A percentile compares a stretch with the other conserved stretches of the same genome.
phyloP scores from a whole-genome alignment of 2,888 invertebrate species.

The Caenorhabditis macrosperma region DNA sequence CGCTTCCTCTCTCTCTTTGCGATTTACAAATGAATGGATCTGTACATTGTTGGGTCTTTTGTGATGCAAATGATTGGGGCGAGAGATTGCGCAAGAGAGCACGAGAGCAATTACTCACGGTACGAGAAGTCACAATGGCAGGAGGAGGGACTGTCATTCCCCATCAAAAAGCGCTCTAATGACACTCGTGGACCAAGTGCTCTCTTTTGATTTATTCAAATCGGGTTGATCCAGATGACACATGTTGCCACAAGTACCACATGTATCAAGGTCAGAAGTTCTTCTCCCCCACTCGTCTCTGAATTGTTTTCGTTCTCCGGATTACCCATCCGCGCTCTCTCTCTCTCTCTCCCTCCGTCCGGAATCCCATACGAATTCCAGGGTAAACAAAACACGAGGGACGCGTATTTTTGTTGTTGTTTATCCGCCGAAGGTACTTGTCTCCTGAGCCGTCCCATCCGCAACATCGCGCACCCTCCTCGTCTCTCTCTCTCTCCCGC shows the following conservation, averaged over 20 bases:
- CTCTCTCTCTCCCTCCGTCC: neutral
- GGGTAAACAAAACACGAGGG: slow-evolving; percentile 34
- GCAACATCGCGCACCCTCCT: slow-evolving; percentile 41
- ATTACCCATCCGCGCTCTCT: neutral
- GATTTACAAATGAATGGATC: slow-evolving; percentile 5
- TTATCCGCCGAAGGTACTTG: slow-evolving; percentile 5
- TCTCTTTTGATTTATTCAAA: neutral
- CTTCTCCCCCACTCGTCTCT: neutral
- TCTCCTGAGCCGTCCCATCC: slow-evolving; percentile 6
- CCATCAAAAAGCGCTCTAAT: neutral
- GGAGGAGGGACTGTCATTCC: no score
- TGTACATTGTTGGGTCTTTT: slow-evolving; percentile 1
- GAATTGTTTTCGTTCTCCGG: no score
- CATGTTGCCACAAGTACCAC: slow-evolving; percentile 31
- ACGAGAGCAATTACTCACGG: neutral
- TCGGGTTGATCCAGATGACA: slow-evolving; percentile 2
- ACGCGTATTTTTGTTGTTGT: slow-evolving; percentile 37
- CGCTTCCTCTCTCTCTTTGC: no score
- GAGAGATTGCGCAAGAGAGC: neutral
- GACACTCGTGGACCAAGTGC: neutral
- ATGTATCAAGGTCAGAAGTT: slow-evolving; percentile 32
- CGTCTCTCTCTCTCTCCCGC: slow-evolving; percentile 13
- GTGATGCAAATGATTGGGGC: neutral
- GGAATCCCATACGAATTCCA: neutral
- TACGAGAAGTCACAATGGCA: no score